Evolutionary conservation across 2,888 invertebrate genomes (phyloP).

Genomic region (Koerneria pararmatus): DNA sequence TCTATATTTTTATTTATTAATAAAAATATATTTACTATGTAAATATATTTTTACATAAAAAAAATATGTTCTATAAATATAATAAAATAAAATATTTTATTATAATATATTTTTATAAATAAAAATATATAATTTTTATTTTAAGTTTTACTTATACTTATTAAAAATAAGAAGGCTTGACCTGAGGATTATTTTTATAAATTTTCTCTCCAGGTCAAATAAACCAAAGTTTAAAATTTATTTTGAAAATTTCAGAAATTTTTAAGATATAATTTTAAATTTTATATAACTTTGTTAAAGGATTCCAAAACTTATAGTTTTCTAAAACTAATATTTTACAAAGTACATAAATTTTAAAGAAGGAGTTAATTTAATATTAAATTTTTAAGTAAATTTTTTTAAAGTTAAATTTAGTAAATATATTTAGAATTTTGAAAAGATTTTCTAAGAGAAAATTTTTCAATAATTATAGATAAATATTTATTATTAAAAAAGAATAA

Average conservation of each 20-base stretch:
- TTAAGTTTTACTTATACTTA: too few relatives aligned
- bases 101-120: constrained; percentile 42
- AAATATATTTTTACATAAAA: too few relatives aligned
- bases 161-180: too few relatives aligned
- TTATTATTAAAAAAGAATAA: constrained; percentile 27
- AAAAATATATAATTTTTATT: constrained; percentile 26
- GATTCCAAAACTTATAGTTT: constrained; percentile 38
- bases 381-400: constrained; percentile 36
- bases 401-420: constrained; percentile 36
- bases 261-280: constrained; percentile 34
- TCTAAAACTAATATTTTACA: constrained; percentile 41
- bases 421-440: constrained; percentile 26
- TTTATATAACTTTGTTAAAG: constrained; percentile 31
- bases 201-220: constrained; percentile 47
- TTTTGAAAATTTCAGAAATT: constrained; percentile 42
- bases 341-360: constrained; percentile 39
- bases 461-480: constrained; percentile 22
- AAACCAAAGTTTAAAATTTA: constrained; percentile 42
- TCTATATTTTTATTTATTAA: too few relatives aligned
- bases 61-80: too few relatives aligned
- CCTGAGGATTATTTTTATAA: too few relatives aligned
- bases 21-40: too few relatives aligned
- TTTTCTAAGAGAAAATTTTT: constrained; percentile 27
- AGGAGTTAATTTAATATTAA: constrained; percentile 34
- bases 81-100: constrained; percentile 42